Evolutionary conservation across 1,140 invertebrate species (phyloP), one percentile per base, ranked within the genome.

Genomic region (Lethrus apterus): DNA sequence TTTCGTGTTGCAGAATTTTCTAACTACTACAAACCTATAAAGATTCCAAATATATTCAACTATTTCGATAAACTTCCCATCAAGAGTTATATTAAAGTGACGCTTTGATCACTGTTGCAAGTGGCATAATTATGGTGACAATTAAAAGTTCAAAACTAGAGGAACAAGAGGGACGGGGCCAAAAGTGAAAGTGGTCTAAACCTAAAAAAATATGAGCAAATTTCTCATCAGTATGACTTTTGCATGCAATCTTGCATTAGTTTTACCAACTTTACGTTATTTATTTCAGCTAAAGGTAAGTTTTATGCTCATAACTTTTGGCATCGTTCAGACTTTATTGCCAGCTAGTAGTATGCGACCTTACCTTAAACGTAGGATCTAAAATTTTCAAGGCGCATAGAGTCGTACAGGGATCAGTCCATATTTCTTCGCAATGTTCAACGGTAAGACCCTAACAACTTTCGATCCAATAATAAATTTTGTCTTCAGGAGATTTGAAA

Each of bases 341-440:
- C n/a, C n/a, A n/a, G n/a, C n/a, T n/a, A n/a, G n/a, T n/a, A n/a
- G n/a, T 86, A 26, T 84, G 81, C 58, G 84, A 87, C 70, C 75
- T 87, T 26, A 76, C 73, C 21, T 71, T 87, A 50, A 73, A 76
- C 53, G 79, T 84, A 44, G 79, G 78, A 14, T 71, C 71, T 31
- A 75, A 77, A 48, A 75, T 75, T 45, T 78, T 84, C 55, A 73
- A 74, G 50, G 83, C 80, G 8, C 81, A 84, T 57, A 74, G 76
- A 59, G 76, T 82, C 41, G 77, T 89, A 23, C 66, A 89, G 48
- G 80, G 84, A 11, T 80, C 86, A 84, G 83, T 58, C 80, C 82
- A 20, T 89, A 89, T 67, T 89, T 89, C 67, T 80, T 81, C 65
- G 84, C 85, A 34, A 89, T 89, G 86, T 89, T 89, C 60, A 86